Percentiles rank a stretch among this genome's conserved stretches.
These are phyloP conservation scores for Tyrannus savana DNA, from an alignment of 2,113 vertebrate genomes.

Conservation along the genomic window DNA sequence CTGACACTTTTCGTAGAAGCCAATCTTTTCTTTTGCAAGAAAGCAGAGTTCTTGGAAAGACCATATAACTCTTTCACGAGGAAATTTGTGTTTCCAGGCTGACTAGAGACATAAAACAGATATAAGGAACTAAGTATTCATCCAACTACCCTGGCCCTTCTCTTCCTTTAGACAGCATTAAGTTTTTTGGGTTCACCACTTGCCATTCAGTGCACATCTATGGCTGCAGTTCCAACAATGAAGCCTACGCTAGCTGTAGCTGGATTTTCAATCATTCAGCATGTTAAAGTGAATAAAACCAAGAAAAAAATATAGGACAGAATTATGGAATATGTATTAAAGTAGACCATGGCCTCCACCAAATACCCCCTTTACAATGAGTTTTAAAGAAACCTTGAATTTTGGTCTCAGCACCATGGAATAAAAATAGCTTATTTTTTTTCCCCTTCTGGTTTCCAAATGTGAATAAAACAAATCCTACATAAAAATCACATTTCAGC, in stretches of 20 bases:
- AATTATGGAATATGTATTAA: slow-evolving; percentile 37
- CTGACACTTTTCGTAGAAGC: neutral
- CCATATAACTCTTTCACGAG: neutral
- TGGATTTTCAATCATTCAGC: slow-evolving; percentile 59
- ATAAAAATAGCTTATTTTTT: slow-evolving; percentile 24
- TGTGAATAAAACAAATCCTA: neutral
- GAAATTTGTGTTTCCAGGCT: slow-evolving; percentile 49
- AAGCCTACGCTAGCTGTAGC: slow-evolving; percentile 23
- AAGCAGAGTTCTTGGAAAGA: slow-evolving; percentile 52
- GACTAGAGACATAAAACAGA: slow-evolving; percentile 52
- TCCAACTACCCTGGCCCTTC: neutral
- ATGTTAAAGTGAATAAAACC: slow-evolving; percentile 32
- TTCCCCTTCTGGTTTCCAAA: slow-evolving; percentile 36
- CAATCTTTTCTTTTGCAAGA: slow-evolving; percentile 19
- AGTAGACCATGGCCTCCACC: slow-evolving; percentile 27
- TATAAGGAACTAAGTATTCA: slow-evolving; percentile 59
- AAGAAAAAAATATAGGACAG: slow-evolving; percentile 1
- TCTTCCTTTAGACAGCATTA: slow-evolving; percentile 6
- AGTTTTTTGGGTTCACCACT: slow-evolving; percentile 42
- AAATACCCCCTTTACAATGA: slow-evolving; percentile 34
- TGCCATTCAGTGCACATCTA: slow-evolving; percentile 57
- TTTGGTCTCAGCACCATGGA: slow-evolving; percentile 8
- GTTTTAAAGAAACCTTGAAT: slow-evolving; percentile 53
- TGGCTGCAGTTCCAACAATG: slow-evolving; percentile 39
- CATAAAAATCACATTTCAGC: slow-evolving; percentile 12